phyloP scores from a whole-genome alignment of 2,888 invertebrate genomes.

The Nomada ruficornis region DNA sequence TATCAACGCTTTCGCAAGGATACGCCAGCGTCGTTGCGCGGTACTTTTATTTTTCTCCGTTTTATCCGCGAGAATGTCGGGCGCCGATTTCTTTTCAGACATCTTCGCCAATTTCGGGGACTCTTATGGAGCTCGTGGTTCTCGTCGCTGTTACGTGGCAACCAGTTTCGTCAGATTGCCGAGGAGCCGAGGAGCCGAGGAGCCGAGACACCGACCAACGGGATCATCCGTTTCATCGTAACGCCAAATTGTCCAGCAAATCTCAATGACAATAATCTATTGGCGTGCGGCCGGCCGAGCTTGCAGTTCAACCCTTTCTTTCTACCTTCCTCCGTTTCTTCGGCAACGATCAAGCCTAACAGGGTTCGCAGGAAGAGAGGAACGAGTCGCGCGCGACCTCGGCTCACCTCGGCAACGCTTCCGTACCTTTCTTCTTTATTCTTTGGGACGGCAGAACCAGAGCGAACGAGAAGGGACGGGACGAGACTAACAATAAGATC shows the following conservation, averaged over 20 bases:
- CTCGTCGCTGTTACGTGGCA: neutral
- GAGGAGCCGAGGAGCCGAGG: too few relatives aligned
- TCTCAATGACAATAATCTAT: too few relatives aligned
- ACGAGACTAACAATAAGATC: constrained; percentile 77
- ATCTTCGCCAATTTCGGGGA: constrained; percentile 1
- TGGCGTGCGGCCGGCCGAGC: neutral
- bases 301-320: neutral
- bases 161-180: neutral
- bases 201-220: neutral
- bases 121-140: too few relatives aligned
- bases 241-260: neutral
- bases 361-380: neutral
- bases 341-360: neutral
- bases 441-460: constrained; percentile 57
- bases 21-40: constrained; percentile 89
- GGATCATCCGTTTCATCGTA: constrained; percentile 4
- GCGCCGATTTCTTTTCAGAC: constrained; percentile 22
- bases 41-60: constrained; percentile 68
- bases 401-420: neutral
- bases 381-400: too few relatives aligned
- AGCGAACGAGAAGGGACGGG: constrained; percentile 77
- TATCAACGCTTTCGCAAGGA: constrained; percentile 88
- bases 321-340: neutral
- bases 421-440: neutral
- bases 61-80: constrained; percentile 31